phyloP scores from a whole-genome alignment of 2,888 invertebrate species.

The Deroplatys truncata region DNA sequence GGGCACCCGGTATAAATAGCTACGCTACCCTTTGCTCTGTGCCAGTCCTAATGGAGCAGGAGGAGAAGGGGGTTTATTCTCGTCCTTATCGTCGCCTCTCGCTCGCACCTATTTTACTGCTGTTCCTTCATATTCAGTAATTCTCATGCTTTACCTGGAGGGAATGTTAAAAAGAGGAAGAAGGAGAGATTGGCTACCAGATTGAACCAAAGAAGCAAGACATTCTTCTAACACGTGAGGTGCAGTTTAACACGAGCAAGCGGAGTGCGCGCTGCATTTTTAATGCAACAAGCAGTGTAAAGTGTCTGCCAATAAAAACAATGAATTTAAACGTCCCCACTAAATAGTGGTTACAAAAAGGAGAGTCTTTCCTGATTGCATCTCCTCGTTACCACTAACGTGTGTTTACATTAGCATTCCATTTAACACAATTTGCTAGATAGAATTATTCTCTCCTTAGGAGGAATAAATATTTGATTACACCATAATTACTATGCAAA shows the following conservation, averaged over 20 bases:
- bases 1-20: no score
- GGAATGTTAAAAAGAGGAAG: not conserved
- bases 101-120: not conserved
- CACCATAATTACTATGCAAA: no score
- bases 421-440: no score
- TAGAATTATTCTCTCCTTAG: no score
- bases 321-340: not conserved
- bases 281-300: not conserved
- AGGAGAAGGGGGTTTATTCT: not conserved
- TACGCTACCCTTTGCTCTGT: not conserved
- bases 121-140: not conserved
- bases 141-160: not conserved
- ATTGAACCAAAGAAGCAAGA: not conserved
- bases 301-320: not conserved
- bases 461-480: no score
- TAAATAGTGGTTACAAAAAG: not conserved
- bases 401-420: no score
- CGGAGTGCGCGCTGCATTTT: not conserved
- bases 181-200: not conserved
- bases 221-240: not conserved
- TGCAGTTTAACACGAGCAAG: not conserved
- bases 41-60: not conserved
- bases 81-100: no score
- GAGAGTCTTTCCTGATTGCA: no score
- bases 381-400: no score